Conservation (phyloP, 2,888 invertebrate genomes). For the Lycia hirtaria region DNA sequence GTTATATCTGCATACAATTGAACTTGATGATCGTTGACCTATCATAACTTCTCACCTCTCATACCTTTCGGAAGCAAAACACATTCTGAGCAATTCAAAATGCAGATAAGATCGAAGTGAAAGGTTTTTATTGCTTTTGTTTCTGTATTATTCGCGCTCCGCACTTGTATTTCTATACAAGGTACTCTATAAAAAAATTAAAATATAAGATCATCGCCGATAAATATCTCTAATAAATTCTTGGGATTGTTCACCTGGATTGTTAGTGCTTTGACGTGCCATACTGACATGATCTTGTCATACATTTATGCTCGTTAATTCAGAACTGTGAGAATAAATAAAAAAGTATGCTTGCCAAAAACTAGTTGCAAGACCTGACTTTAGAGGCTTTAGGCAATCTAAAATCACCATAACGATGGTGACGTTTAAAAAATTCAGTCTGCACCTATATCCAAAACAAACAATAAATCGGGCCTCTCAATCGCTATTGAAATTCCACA, state of each 20-base stretch:
- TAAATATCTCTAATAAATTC: slow-evolving; percentile 26
- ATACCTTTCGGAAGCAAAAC: slow-evolving; percentile 58
- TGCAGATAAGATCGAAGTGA: slow-evolving; percentile 55
- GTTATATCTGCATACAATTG: slow-evolving; percentile 54
- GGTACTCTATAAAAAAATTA: slow-evolving; percentile 32
- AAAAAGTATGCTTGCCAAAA: no score
- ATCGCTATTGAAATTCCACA: not conserved
- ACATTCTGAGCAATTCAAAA: slow-evolving; percentile 41
- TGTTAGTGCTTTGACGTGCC: not conserved
- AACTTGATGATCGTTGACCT: slow-evolving; percentile 57
- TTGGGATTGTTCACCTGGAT: slow-evolving; percentile 7
- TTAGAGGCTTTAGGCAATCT: no score
- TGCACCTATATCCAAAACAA: no score
- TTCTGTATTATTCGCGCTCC: slow-evolving; percentile 38
- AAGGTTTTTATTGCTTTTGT: slow-evolving; percentile 47
- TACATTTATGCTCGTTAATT: not conserved
- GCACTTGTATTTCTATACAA: slow-evolving; percentile 26
- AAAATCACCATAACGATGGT: no score
- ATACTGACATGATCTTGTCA: slow-evolving; percentile 22
- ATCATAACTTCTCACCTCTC: slow-evolving; percentile 49
- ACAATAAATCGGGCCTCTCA: not conserved
- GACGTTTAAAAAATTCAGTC: no score
- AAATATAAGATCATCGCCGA: slow-evolving; percentile 18
- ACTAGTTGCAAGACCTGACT: no score
- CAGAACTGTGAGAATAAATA: not conserved